Conservation (phyloP, 2,113 vertebrate species). For the Urocynchramus pylzowi region DNA sequence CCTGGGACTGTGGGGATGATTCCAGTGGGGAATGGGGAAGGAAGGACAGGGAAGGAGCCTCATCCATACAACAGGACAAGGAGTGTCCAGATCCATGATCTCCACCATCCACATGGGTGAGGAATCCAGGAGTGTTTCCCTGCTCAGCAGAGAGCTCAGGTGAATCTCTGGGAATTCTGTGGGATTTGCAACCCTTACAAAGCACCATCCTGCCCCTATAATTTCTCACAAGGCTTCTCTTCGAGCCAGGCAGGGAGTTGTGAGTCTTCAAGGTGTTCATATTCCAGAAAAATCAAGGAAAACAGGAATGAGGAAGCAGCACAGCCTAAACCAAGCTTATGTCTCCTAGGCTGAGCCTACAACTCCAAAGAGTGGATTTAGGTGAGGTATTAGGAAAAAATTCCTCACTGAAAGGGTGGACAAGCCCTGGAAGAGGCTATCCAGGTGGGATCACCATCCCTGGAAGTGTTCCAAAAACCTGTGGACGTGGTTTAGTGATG, state of each 20-base stretch:
- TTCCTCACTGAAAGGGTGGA: neutral
- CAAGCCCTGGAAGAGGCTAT: neutral
- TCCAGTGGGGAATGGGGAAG: neutral
- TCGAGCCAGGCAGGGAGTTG: neutral
- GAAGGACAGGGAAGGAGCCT: neutral
- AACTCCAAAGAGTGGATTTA: neutral
- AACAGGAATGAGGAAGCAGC: neutral
- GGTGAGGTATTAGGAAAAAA: neutral
- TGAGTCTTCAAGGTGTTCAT: fast-evolving
- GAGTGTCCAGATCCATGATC: fast-evolving
- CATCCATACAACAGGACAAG: neutral
- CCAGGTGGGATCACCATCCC: neutral
- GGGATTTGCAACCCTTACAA: neutral
- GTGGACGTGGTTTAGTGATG: neutral
- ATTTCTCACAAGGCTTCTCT: neutral
- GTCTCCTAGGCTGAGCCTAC: neutral
- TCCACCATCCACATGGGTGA: fast-evolving
- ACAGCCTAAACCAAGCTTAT: neutral
- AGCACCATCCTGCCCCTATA: neutral
- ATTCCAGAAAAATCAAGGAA: neutral
- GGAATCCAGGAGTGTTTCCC: neutral
- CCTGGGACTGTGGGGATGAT: neutral
- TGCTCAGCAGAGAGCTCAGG: neutral
- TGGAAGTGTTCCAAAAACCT: fast-evolving
- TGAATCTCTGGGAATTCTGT: neutral